A percentile compares a stretch with the other conserved stretches of the same genome.
phyloP scores from a whole-genome alignment of 2,888 invertebrate species.

The Drosophila incognita region DNA sequence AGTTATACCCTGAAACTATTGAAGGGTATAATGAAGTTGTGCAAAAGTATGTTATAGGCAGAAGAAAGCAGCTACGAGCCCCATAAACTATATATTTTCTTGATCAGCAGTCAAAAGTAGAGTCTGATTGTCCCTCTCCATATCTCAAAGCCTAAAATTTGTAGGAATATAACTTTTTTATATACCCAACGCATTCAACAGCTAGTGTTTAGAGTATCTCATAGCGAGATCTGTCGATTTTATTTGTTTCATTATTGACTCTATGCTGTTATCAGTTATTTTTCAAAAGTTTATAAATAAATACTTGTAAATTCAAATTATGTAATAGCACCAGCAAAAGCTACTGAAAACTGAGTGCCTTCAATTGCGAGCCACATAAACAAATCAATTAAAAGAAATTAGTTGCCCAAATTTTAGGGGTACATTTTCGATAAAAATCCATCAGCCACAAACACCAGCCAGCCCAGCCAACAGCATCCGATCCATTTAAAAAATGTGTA shows the following conservation, averaged over 20 bases:
- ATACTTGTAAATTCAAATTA: background rate
- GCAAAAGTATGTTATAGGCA: background rate
- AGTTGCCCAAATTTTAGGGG: constrained; percentile 20
- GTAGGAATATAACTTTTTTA: background rate
- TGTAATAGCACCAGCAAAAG: background rate
- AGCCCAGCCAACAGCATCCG: constrained; percentile 15
- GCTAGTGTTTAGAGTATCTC: background rate
- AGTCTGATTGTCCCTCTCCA: background rate
- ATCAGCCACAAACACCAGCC: constrained; percentile 2
- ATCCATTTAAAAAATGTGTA: constrained; percentile 39
- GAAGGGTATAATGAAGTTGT: background rate
- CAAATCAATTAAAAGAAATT: constrained; percentile 56
- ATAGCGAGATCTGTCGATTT: background rate
- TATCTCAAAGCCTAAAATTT: background rate
- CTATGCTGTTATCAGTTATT: constrained; percentile 30
- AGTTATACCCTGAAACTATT: constrained; percentile 14
- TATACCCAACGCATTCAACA: background rate
- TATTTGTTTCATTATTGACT: constrained; percentile 22
- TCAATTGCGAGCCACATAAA: constrained; percentile 29
- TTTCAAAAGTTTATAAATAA: constrained; percentile 5
- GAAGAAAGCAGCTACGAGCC: background rate
- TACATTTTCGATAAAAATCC: constrained; percentile 16
- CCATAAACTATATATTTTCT: background rate
- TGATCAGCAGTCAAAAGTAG: background rate
- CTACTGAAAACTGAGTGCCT: background rate